A percentile compares a stretch with the other conserved stretches of the same genome.
phyloP scores from a whole-genome alignment of 1,140 invertebrate species.

The Cotesia glomerata region DNA sequence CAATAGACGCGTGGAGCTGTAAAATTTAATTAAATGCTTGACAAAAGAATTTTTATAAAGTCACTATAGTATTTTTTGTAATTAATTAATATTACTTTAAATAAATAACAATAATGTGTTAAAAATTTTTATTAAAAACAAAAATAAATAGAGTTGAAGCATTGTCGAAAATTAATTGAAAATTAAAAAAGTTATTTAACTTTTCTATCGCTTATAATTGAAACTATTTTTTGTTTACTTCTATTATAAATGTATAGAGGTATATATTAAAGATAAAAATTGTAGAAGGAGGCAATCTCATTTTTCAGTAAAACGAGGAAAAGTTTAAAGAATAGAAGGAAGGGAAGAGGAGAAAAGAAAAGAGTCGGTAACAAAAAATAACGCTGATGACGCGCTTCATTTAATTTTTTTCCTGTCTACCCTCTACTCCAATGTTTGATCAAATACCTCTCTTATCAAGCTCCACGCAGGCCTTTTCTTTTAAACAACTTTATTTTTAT shows the following conservation, averaged over 20 bases:
- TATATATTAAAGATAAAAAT: not conserved
- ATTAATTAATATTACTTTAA: not conserved
- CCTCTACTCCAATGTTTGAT: slow-evolving; percentile 25
- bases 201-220: slow-evolving; percentile 20
- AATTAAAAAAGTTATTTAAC: slow-evolving; percentile 13
- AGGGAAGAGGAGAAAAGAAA: not conserved
- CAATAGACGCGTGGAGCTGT: too few species aligned
- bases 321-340: slow-evolving; percentile 17
- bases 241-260: not conserved
- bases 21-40: too few species aligned
- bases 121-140: not conserved
- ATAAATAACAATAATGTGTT: not conserved
- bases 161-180: slow-evolving; percentile 14
- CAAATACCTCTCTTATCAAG: slow-evolving; percentile 27
- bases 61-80: too few species aligned
- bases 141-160: not conserved
- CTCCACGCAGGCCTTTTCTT: slow-evolving; percentile 15
- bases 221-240: slow-evolving; percentile 25
- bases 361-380: slow-evolving; percentile 20
- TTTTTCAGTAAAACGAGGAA: slow-evolving; percentile 30
- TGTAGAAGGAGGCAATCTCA: slow-evolving; percentile 22
- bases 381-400: slow-evolving; percentile 29
- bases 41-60: too few species aligned
- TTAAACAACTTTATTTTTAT: not conserved
- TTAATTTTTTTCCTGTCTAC: slow-evolving; percentile 18